A percentile compares a stretch with the other conserved stretches of the same genome.
Evolutionary conservation across 2,797 vertebrate genomes (phyloP).

Genomic region (Mycteria americana): DNA sequence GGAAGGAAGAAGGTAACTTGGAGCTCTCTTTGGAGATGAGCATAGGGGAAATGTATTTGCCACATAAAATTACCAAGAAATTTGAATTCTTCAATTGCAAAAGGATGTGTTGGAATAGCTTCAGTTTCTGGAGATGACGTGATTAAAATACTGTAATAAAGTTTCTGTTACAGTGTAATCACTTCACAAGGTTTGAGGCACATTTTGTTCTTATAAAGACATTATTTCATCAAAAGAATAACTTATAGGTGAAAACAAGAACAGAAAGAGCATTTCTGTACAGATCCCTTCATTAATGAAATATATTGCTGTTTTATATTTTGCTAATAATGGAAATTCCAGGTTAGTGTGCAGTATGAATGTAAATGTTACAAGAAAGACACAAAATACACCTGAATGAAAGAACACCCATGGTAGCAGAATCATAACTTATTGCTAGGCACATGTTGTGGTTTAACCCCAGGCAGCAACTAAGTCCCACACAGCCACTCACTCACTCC

Average conservation of each 20-base stretch:
- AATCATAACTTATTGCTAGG: background rate
- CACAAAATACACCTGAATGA: background rate
- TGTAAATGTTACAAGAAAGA: background rate
- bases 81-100: background rate
- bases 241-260: background rate
- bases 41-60: background rate
- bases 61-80: background rate
- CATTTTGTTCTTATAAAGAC: background rate
- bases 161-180: background rate
- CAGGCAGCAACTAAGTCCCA: too few relatives aligned
- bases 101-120: background rate
- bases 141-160: background rate
- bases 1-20: background rate
- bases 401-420: background rate
- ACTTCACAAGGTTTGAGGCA: background rate
- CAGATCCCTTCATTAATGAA: background rate
- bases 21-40: background rate
- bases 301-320: background rate
- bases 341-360: background rate
- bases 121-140: background rate
- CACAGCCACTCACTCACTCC: background rate
- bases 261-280: background rate
- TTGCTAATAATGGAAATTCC: background rate
- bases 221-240: background rate
- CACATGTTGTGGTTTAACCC: background rate